A percentile compares a stretch with the other conserved stretches of the same genome.
Evolutionary conservation across 2,113 vertebrate genomes (phyloP).

Genomic region (Donacobius atricapilla): DNA sequence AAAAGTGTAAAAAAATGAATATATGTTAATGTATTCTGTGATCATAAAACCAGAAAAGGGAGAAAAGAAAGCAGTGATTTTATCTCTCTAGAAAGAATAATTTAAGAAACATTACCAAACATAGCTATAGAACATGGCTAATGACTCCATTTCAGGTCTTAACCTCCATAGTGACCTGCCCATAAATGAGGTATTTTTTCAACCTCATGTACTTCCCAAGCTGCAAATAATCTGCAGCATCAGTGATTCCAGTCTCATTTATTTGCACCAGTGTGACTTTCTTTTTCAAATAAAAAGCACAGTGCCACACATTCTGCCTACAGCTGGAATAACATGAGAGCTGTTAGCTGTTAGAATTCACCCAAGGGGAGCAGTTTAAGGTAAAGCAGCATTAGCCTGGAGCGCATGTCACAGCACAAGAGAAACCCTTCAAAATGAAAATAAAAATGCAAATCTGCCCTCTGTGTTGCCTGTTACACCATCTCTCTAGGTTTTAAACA

Average conservation of each 20-base stretch:
- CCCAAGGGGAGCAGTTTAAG: constrained; percentile 24
- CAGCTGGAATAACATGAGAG: constrained; percentile 40
- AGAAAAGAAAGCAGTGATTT: constrained; percentile 12
- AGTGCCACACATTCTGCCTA: constrained; percentile 2
- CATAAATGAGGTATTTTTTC: background rate
- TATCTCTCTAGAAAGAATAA: constrained; percentile 19
- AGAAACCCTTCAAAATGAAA: constrained; percentile 17
- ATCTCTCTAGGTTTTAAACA: constrained; percentile 19
- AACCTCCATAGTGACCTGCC: background rate
- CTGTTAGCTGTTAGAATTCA: constrained; percentile 13
- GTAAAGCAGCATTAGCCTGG: background rate
- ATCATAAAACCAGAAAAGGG: constrained; percentile 2
- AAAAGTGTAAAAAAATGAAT: background rate
- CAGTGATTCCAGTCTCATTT: constrained; percentile 8
- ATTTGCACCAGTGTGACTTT: background rate
- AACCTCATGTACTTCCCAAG: background rate
- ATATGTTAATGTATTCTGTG: constrained; percentile 16
- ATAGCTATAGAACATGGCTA: background rate
- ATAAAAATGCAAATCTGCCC: constrained; percentile 5
- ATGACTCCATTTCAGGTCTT: background rate
- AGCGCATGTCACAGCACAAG: background rate
- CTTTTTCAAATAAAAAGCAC: constrained; percentile 6
- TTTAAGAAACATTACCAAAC: constrained; percentile 16
- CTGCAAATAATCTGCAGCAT: background rate
- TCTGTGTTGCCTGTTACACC: background rate